Conservation (phyloP, 2,113 vertebrate genomes). For the Xenopus laevis region DNA sequence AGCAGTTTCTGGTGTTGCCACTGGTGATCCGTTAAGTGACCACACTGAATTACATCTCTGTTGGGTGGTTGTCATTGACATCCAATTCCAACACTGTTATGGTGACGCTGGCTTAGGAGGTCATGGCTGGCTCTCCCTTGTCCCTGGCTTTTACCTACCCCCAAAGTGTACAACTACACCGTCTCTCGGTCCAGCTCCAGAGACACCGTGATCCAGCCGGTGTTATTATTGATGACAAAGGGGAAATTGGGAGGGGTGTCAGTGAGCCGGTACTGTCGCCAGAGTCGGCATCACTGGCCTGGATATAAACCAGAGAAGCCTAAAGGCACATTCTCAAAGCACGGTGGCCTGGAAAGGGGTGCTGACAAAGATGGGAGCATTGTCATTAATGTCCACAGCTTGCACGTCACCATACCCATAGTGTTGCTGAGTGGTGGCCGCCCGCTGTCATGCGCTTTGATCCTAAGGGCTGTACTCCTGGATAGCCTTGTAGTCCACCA, state of each 20-base stretch:
- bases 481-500: constrained; percentile 89
- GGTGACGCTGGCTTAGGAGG: constrained; percentile 88
- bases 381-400: constrained; percentile 92
- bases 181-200: constrained; percentile 84
- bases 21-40: constrained; percentile 95
- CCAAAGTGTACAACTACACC: constrained; percentile 85
- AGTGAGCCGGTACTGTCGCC: constrained; percentile 85
- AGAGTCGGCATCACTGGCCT: constrained; percentile 87
- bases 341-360: constrained; percentile 93
- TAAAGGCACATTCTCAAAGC: constrained; percentile 82
- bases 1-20: constrained; percentile 94
- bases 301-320: constrained; percentile 93
- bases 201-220: constrained; percentile 88
- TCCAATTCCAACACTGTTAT: constrained; percentile 90
- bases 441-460: constrained; percentile 94
- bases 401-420: constrained; percentile 90
- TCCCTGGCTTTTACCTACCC: constrained; percentile 90
- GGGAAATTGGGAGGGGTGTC: constrained; percentile 74
- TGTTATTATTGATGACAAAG: constrained; percentile 91
- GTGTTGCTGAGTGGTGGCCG: constrained; percentile 90
- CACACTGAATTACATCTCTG: constrained; percentile 87
- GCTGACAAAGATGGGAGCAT: constrained; percentile 93
- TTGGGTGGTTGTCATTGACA: constrained; percentile 89
- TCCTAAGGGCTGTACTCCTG: constrained; percentile 86
- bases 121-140: constrained; percentile 80